Evolutionary conservation across 2,888 invertebrate species (phyloP), one percentile per base, ranked within the genome.

Genomic region (Cephalotes varians): DNA sequence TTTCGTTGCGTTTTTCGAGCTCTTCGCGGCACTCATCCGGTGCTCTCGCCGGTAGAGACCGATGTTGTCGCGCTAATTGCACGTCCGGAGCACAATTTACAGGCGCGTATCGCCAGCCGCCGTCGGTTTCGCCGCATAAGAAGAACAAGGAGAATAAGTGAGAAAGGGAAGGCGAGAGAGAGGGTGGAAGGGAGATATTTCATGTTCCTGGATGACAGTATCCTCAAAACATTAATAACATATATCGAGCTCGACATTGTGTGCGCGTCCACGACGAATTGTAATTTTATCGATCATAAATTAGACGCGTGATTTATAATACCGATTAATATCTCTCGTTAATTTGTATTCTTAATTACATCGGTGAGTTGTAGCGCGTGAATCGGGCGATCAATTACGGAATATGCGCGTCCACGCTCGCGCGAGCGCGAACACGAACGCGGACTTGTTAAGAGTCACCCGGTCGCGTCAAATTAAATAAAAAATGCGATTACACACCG

Each of bases 71-170:
- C 83, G 89, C 90, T 92, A 92, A 93, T 92, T 90, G 91, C 88
- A 87, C 87, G 89, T 88, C 90, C 87, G 85, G 85, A 84, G 72
- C 81, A 81, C 87, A 90, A 90, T 91, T 92, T 91, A 88, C 92
- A 91, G 88, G 89, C 89, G 86, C 87, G 86, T 88, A 88, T 85
- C 88, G 86, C 83, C 85, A 88, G 86, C 86, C 88, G 85, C 77
- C 85, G 79, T 62, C 49, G 31, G 49, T 80, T 83, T 80, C 54
- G 47, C 49, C 69, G 47, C 58, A 44, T 49, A 77, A 58, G 69
- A 40, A 58, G 28, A 12, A 49, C 37, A 28, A 79, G 58, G 58
- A 21, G 25, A 6, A 18, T n/a, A 12, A 51, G 56, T 40, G 56
- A 60, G 31, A 40, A 37, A 67, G 62, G 62, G 31, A 60, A 76